Percentiles rank a stretch among this genome's conserved stretches.
These are phyloP conservation scores for Anabacerthia variegaticeps DNA, from an alignment of 2,797 vertebrate species.

Conservation along the genomic window DNA sequence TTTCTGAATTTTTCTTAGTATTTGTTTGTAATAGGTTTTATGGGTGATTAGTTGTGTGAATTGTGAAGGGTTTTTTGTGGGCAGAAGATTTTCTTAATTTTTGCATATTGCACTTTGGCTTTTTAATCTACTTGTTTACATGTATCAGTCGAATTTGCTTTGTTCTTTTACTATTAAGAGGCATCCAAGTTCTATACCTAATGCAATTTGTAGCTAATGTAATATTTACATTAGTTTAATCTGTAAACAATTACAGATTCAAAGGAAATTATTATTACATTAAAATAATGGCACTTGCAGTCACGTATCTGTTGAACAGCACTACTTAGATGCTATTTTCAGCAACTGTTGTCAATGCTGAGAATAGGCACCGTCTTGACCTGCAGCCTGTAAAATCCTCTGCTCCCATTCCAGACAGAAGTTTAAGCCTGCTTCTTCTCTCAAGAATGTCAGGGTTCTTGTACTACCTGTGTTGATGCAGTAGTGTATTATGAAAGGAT, in stretches of 20 bases:
- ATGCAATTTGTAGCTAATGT: neutral
- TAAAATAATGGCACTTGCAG: neutral
- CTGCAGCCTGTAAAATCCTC: neutral
- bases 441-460: neutral
- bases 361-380: neutral
- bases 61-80: constrained; percentile 49
- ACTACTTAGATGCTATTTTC: neutral
- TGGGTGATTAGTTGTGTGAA: constrained; percentile 85
- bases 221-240: neutral
- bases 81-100: constrained; percentile 66
- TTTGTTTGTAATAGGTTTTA: constrained; percentile 87
- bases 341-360: neutral
- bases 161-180: neutral
- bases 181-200: neutral
- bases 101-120: neutral
- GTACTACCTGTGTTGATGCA: neutral
- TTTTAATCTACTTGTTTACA: constrained; percentile 1
- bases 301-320: neutral
- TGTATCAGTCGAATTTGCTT: neutral
- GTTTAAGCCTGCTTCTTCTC: neutral
- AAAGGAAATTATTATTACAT: neutral
- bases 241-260: neutral
- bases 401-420: neutral
- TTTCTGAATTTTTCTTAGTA: constrained; percentile 80
- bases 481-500: neutral